Evolutionary conservation across 30 jellyfish, hydroid and myxozoan species (phyloP), one percentile per base, ranked within the genome.

Genomic region (Nemopilema nomurai): DNA sequence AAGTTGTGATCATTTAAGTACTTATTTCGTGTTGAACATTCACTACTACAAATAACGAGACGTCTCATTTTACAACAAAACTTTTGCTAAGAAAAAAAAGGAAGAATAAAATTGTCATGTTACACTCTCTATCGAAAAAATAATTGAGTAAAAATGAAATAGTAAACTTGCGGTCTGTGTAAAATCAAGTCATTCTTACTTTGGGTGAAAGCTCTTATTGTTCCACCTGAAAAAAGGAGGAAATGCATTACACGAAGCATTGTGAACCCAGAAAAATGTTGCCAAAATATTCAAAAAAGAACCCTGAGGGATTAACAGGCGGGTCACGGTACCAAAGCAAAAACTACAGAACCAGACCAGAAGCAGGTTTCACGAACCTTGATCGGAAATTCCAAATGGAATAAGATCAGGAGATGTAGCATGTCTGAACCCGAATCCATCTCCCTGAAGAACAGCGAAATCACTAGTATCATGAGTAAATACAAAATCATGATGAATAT

Each of bases 381-480:
- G 98, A 63, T 93, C 98, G n/a, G 98, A 93, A 28, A 93, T 93
- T 8, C 98, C 98, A 77, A 93, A 93, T 4, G 98, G 98, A 17
- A 93, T 93, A 52, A 93, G 91, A 76, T 93, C 98, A n/a, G 98
- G 98, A 17, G 98, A 93, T 0, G 98, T 93, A 21, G 98, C 96
- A 75, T 93, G 98, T 20, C 98, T 87, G 77, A 93, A 93, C 0
- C 98, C 98, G 64, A 93, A 93, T 7, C 98, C 98, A 81, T 93
- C 98, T 27, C 98, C 98, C 98, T 93, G 67, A 76, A 76, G 33
- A 52, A 41, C 57, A 41, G 13, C 6, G 13, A 41, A 41, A 41
- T 41, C 6, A 3, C 57, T n/a, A n/a, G 13, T 13, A 41, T 6
- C 57, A 41, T 3, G 13, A 41, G 6, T 41, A 13, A 41, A 41